Percentiles rank a stretch among this genome's conserved stretches.
These are phyloP conservation scores for Brenthis ino DNA, from an alignment of 2,888 invertebrate species.

Conservation along the genomic window DNA sequence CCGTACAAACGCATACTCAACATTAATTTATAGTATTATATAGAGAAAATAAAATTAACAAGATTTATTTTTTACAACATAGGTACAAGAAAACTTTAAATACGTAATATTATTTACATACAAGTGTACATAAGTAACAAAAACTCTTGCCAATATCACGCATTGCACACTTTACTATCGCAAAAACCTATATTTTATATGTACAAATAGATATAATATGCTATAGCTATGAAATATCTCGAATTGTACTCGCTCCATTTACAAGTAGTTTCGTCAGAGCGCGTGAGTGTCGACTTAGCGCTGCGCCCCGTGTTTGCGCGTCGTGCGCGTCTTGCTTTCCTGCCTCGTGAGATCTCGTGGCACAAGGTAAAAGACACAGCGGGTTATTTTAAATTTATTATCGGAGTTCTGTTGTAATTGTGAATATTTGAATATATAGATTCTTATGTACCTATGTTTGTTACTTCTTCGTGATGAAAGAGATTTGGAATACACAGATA, in stretches of 20 bases:
- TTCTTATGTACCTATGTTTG: no score
- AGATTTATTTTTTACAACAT: no score
- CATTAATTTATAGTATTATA: no score
- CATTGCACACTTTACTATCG: neutral
- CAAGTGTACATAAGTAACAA: neutral
- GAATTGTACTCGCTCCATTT: constrained; percentile 42
- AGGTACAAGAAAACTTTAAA: no score
- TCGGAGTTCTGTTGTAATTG: neutral
- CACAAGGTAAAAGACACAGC: constrained; percentile 33
- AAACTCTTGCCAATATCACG: neutral
- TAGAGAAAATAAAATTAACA: no score
- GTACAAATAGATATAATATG: neutral
- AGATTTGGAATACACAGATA: no score
- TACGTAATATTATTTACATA: no score
- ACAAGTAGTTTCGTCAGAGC: constrained; percentile 40
- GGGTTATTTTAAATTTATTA: constrained; percentile 8
- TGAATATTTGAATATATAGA: neutral
- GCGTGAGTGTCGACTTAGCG: constrained; percentile 59
- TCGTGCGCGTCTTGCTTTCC: constrained; percentile 45
- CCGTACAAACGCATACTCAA: no score
- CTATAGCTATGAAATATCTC: constrained; percentile 31
- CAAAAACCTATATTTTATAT: neutral
- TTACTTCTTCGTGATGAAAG: no score
- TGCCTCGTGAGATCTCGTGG: constrained; percentile 25
- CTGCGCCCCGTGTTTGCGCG: constrained; percentile 45